phyloP scores from a whole-genome alignment of 1,140 invertebrate genomes.

The Aphis gossypii region DNA sequence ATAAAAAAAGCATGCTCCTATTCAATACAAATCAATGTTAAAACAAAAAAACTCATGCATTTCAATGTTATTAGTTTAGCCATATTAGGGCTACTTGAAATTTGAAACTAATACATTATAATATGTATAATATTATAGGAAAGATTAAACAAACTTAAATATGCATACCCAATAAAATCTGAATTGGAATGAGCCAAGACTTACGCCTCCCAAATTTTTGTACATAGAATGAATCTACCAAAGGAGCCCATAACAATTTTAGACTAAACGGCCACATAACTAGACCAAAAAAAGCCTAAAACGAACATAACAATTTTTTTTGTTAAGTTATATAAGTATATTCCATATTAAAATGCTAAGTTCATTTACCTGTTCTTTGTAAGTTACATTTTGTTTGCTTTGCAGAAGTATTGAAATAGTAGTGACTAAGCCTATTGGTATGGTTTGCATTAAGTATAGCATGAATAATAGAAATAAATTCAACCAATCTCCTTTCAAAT shows the following conservation, averaged over 20 bases:
- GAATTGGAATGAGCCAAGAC: not conserved
- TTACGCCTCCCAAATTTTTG: not conserved
- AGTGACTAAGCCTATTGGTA: not conserved
- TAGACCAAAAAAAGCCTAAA: not conserved
- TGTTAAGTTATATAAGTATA: not conserved
- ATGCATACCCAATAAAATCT: not conserved
- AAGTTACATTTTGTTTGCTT: not conserved
- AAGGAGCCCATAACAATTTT: not conserved
- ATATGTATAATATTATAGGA: not conserved
- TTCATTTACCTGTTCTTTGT: not conserved
- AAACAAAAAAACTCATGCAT: not conserved
- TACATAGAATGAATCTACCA: not conserved
- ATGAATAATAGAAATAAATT: constrained; percentile 13
- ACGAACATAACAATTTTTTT: not conserved
- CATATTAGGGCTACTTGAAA: not conserved
- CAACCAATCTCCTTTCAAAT: not conserved
- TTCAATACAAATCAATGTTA: not conserved
- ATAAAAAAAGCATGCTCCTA: not conserved
- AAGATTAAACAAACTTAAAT: not conserved
- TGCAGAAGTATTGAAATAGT: not conserved
- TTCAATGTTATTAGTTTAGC: not conserved
- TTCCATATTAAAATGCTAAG: not conserved
- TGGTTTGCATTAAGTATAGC: not conserved
- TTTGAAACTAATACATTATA: not conserved
- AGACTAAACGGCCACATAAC: not conserved